Conservation (phyloP, 2,113 vertebrate species). For the Phylloscopus trochiloides region DNA sequence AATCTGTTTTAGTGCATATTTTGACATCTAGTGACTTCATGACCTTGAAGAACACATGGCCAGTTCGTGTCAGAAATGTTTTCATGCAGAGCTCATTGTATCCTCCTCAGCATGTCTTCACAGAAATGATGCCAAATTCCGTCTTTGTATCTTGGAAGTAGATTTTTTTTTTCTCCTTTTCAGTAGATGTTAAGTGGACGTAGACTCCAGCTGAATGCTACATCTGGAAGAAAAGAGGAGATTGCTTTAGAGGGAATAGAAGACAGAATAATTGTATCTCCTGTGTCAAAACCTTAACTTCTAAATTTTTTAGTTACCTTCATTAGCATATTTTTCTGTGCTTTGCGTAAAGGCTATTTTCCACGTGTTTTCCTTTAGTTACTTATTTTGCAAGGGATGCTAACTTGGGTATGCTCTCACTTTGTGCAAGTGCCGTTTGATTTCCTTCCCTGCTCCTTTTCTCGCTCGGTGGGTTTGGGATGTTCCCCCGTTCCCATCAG, state of each 20-base stretch:
- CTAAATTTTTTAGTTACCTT: not conserved
- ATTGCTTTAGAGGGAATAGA: not conserved
- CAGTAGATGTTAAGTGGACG: not conserved
- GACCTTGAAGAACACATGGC: not conserved
- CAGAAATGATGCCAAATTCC: not conserved
- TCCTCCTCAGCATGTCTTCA: not conserved
- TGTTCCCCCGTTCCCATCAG: not conserved
- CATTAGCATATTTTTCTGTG: not conserved
- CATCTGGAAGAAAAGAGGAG: not conserved
- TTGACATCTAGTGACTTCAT: not conserved
- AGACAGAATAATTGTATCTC: not conserved
- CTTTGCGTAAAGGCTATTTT: not conserved
- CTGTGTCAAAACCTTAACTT: not conserved
- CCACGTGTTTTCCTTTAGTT: not conserved
- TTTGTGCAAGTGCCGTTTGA: not conserved
- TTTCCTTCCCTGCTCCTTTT: not conserved
- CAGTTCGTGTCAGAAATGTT: not conserved
- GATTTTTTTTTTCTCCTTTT: not conserved
- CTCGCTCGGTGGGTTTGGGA: rapidly evolving
- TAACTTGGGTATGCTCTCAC: not conserved
- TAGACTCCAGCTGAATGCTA: not conserved
- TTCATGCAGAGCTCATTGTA: not conserved
- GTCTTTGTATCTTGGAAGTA: not conserved
- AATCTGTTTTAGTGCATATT: not conserved
- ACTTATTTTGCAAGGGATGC: not conserved